A percentile compares a stretch with the other conserved stretches of the same genome.
phyloP scores from a whole-genome alignment of 2,888 invertebrate species.

The Nipponacmea schrenckii region DNA sequence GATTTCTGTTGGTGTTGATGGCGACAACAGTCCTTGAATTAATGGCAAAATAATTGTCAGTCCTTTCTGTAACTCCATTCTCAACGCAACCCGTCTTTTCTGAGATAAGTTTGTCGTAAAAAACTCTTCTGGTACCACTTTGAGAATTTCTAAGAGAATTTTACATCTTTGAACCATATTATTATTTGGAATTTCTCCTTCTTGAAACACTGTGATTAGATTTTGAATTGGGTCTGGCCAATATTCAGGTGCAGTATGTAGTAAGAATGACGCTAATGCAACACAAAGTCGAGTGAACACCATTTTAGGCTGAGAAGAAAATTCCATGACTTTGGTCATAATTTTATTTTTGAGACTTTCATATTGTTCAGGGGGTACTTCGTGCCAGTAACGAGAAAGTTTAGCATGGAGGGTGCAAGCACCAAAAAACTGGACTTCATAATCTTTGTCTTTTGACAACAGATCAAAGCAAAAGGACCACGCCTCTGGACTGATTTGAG shows the following conservation, averaged over 20 bases:
- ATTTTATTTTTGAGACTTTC: constrained; percentile 81
- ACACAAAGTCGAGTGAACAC: constrained; percentile 88
- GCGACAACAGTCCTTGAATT: constrained; percentile 53
- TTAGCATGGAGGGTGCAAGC: constrained; percentile 91
- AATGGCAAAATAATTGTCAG: constrained; percentile 60
- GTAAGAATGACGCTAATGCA: constrained; percentile 84
- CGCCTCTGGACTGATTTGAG: constrained; percentile 86
- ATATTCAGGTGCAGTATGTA: constrained; percentile 75
- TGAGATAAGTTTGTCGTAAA: constrained; percentile 55
- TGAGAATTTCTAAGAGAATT: constrained; percentile 84
- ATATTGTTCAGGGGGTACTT: constrained; percentile 84
- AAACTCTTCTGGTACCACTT: constrained; percentile 85
- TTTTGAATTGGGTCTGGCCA: constrained; percentile 80
- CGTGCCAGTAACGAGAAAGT: constrained; percentile 86
- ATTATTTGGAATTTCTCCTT: constrained; percentile 72
- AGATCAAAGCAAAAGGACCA: constrained; percentile 95
- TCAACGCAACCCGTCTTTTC: constrained; percentile 47
- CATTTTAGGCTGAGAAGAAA: constrained; percentile 84
- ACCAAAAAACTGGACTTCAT: constrained; percentile 91
- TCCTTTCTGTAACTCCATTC: constrained; percentile 56
- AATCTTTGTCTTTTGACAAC: constrained; percentile 82
- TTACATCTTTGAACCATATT: constrained; percentile 74
- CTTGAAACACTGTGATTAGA: constrained; percentile 77
- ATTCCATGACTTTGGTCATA: constrained; percentile 80
- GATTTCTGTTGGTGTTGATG: constrained; percentile 46